A percentile compares a stretch with the other conserved stretches of the same genome.
phyloP scores from a whole-genome alignment of 2,113 vertebrate species.

The Corythoichthys haematopterus region DNA sequence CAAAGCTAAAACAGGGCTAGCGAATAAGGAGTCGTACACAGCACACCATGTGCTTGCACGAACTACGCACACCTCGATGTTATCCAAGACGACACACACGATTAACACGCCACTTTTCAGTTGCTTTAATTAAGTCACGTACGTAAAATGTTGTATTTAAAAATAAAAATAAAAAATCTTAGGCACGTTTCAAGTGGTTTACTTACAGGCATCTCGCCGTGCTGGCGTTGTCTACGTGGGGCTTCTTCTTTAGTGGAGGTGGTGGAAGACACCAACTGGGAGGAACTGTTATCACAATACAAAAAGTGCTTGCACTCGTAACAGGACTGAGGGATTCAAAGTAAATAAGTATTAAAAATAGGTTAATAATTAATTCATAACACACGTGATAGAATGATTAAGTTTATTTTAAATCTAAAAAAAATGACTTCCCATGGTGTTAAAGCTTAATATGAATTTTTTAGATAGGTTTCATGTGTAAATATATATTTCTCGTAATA shows the following conservation, averaged over 20 bases:
- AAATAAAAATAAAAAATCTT: neutral
- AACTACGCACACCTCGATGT: neutral
- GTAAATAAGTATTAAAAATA: neutral
- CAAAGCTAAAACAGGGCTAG: neutral
- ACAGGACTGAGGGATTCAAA: neutral
- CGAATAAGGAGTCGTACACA: neutral
- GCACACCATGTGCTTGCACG: constrained; percentile 1
- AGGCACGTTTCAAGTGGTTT: neutral
- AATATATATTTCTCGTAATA: neutral
- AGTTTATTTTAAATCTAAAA: neutral
- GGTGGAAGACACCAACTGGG: neutral
- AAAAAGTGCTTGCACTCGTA: neutral
- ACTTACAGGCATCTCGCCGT: constrained; percentile 13
- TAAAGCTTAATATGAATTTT: neutral
- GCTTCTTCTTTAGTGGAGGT: neutral
- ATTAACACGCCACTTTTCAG: neutral
- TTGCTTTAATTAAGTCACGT: neutral
- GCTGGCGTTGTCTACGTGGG: neutral
- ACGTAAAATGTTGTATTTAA: neutral
- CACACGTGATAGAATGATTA: neutral
- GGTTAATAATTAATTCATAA: neutral
- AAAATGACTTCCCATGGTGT: neutral
- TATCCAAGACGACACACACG: neutral
- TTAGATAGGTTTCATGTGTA: no score
- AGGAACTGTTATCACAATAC: neutral